Conservation (phyloP, 1,140 invertebrate genomes). For the Batillaria attramentaria region DNA sequence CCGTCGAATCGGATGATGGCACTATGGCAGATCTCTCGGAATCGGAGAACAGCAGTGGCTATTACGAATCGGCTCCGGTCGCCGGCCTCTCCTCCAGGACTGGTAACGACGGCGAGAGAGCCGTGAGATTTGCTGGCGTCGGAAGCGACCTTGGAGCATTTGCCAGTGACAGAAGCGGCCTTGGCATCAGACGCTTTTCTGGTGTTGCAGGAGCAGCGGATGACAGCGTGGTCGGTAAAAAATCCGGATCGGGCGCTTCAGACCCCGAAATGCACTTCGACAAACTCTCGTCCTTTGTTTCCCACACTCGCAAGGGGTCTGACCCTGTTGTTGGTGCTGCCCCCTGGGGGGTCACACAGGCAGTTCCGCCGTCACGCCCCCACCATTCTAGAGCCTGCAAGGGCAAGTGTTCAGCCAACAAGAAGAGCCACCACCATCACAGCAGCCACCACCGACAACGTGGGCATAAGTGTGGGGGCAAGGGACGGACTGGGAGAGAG, state of each 20-base stretch:
- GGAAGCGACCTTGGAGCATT: not conserved
- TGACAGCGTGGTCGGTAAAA: not conserved
- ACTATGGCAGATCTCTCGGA: conserved; percentile 50
- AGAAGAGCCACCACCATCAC: conserved; percentile 14
- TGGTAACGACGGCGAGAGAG: conserved; percentile 10
- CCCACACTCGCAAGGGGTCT: not conserved
- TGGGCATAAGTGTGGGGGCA: not conserved
- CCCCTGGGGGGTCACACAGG: not conserved
- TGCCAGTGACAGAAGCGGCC: too few relatives aligned
- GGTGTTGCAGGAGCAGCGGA: not conserved
- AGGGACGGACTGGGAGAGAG: not conserved
- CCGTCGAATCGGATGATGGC: conserved; percentile 43
- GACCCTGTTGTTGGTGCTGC: not conserved
- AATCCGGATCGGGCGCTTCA: not conserved
- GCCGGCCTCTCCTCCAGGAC: not conserved
- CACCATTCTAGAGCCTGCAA: not conserved
- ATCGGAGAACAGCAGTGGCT: conserved; percentile 55
- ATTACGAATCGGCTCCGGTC: conserved; percentile 41
- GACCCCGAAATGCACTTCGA: not conserved
- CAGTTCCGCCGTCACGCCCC: not conserved
- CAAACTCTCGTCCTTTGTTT: not conserved
- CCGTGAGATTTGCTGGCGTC: not conserved
- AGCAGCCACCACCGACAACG: conserved; percentile 10
- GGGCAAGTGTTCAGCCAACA: not conserved
- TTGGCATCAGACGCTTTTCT: too few relatives aligned